Evolutionary conservation across 2,888 invertebrate species (phyloP), one percentile per base, ranked within the genome.

Genomic region (Mongoloraphidia duomilia): DNA sequence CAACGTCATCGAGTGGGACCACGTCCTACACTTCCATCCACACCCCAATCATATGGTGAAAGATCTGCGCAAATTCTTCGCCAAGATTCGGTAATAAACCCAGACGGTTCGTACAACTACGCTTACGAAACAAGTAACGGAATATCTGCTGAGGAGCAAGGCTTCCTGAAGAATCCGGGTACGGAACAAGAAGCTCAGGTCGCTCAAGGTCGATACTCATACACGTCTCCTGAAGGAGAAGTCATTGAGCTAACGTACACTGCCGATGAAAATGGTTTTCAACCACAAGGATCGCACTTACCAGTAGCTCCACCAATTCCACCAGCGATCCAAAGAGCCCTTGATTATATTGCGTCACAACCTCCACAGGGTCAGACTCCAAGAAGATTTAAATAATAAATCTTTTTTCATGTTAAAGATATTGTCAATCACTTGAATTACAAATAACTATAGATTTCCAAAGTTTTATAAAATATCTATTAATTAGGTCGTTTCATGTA

Each of bases 121-220:
- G 69, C 68, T 49, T 78, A 75, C 53, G 76, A 77, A 65, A 77
- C 77, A 13, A 77, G 74, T 12, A 77, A 78, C 57, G 74, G 76
- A 44, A 76, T 77, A 54, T 62, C 63, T 8, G 75, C 74, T 8
- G 73, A 76, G 59, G 77, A 77, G 61, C 67, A 72, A 58, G 77
- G 77, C 34, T 73, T 71, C 57, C 63, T 78, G 52, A 75, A 76
- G 59, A 74, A 76, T 58, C 68, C 72, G 14, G 75, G 75, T 55
- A 65, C 69, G 54, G 73, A 74, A 48, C 14, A 45, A 13, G 76
- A 75, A 58, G 70, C 69, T 48, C 75, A 76, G 63, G 73, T 74
- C 43, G 72, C 72, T 40, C 67, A 68, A 51, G 52, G 52, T 34
- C 52, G 50, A 44, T 47, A 42, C 39, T 36, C 34, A 12, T 52